Evolutionary conservation across 2,113 vertebrate species (phyloP).

Genomic region (Hystrix cristata): DNA sequence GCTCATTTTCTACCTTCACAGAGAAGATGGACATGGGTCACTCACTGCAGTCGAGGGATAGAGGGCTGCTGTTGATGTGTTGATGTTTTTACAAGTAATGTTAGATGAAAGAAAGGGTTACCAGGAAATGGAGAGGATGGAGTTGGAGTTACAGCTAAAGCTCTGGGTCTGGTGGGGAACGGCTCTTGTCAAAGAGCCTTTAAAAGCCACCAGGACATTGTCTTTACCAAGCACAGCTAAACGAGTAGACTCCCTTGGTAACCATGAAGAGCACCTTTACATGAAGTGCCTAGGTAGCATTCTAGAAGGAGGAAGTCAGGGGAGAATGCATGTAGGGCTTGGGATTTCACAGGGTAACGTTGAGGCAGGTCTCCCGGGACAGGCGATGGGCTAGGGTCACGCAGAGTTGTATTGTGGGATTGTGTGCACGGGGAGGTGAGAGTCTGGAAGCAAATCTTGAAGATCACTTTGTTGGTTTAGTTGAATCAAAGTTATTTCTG

Average conservation of each 20-base stretch:
- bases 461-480: neutral
- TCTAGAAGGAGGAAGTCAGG: neutral
- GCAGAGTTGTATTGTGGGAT: neutral
- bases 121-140: neutral
- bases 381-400: neutral
- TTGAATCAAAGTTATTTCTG: neutral
- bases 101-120: neutral
- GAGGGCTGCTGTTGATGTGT: neutral
- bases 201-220: neutral
- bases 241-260: neutral
- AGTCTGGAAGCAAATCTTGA: neutral
- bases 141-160: neutral
- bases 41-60: neutral
- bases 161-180: neutral
- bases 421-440: rapidly evolving
- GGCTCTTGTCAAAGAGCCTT: neutral
- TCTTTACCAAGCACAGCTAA: neutral
- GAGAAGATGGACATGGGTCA: neutral
- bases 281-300: neutral
- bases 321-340: neutral
- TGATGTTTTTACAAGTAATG: neutral
- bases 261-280: neutral
- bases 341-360: neutral
- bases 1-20: neutral
- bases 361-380: neutral